Base-by-base conservation (phyloP, 2,888 invertebrate genomes). In the Chesias legatella region DNA sequence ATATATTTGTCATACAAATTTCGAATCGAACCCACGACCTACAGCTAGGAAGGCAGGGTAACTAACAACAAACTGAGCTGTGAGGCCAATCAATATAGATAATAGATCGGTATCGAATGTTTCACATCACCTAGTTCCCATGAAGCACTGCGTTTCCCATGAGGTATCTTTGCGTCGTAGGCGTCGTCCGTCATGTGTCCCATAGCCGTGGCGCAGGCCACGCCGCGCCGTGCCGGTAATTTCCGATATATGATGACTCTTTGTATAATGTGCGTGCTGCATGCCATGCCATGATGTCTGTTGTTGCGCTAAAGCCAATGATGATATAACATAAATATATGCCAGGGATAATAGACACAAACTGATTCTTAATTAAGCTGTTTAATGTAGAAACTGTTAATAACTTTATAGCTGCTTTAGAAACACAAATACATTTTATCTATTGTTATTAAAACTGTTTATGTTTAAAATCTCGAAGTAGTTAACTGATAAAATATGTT, bases 61-160 rank as follows among this genome's bases (percentile, higher is more conserved):
- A n/a, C n/a, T n/a, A n/a, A n/a, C n/a, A n/a, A n/a, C n/a, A n/a
- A n/a, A n/a, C n/a, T n/a, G n/a, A n/a, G n/a, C n/a, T n/a, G n/a
- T n/a, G n/a, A n/a, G n/a, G n/a, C n/a, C n/a, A n/a, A n/a, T n/a
- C n/a, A n/a, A n/a, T n/a, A n/a, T n/a, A n/a, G n/a, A n/a, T n/a
- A n/a, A n/a, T n/a, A n/a, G n/a, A 17, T 17, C 13, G 13, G 13
- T 17, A 17, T 17, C 13, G 13, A 51, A 53, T 52, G 53, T 46
- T 66, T 64, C 60, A 61, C 60, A 64, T 60, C 66, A 62, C 66
- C 72, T 62, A 70, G 70, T 79, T 80, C 79, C 73, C 80, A 79
- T 76, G 67, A 50, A 45, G 47, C 41, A 57, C 59, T 56, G 63
- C 56, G 67, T 73, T 79, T 79, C 79, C 73, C 80, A 79, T 77